Percentiles rank a stretch among this genome's conserved stretches.
phyloP scores from a whole-genome alignment of 1,140 invertebrate genomes.

The Aethina tumida region DNA sequence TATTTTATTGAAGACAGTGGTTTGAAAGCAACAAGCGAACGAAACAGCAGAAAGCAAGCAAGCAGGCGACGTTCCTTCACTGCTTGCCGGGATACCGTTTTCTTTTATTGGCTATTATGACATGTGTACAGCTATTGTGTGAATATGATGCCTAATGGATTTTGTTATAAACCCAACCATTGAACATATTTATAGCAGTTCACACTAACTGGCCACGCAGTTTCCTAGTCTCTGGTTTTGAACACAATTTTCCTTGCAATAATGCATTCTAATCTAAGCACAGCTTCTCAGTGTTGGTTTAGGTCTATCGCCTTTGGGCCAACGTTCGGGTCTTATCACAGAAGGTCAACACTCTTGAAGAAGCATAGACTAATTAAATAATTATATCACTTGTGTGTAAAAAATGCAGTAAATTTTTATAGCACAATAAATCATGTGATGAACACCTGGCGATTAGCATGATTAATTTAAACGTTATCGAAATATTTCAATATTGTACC shows the following conservation, averaged over 20 bases:
- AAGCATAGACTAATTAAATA: too few relatives aligned
- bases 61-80: constrained; percentile 1
- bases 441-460: too few relatives aligned
- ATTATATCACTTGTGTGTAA: too few relatives aligned
- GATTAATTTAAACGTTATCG: too few relatives aligned
- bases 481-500: too few relatives aligned
- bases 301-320: not conserved
- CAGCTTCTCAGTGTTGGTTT: not conserved
- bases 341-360: too few relatives aligned
- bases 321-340: too few relatives aligned
- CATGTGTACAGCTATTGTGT: constrained; percentile 9
- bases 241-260: not conserved
- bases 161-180: too few relatives aligned
- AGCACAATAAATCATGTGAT: too few relatives aligned
- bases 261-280: not conserved
- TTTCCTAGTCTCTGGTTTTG: not conserved
- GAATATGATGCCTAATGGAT: constrained; percentile 6
- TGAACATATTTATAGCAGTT: not conserved
- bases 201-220: not conserved
- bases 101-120: constrained; percentile 7
- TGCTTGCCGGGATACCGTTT: constrained; percentile 9
- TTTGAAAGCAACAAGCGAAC: not conserved
- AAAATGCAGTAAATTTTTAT: too few relatives aligned
- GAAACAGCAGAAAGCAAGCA: constrained; percentile 2
- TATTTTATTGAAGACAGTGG: too few relatives aligned